phyloP scores from a whole-genome alignment of 1,140 invertebrate genomes.

The Saccostrea glomerata region DNA sequence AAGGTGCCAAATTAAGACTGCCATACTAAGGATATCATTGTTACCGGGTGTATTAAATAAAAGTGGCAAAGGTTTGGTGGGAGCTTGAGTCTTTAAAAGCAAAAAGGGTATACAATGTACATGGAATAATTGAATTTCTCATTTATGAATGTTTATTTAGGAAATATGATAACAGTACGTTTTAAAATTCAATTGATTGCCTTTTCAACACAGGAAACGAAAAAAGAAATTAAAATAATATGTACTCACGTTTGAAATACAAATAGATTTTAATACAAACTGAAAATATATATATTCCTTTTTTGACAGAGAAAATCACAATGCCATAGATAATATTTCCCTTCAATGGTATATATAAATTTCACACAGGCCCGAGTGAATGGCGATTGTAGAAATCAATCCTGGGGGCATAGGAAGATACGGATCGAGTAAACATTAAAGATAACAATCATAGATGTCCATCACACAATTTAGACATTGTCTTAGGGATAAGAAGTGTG shows the following conservation, averaged over 20 bases:
- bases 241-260: background rate
- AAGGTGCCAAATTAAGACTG: background rate
- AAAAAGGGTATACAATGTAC: background rate
- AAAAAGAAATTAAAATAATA: background rate
- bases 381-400: background rate
- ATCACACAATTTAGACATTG: background rate
- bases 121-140: background rate
- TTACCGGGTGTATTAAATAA: background rate
- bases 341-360: background rate
- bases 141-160: background rate
- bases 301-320: background rate
- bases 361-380: background rate
- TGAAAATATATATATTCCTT: background rate
- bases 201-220: background rate
- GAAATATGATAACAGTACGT: background rate
- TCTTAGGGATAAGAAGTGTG: background rate
- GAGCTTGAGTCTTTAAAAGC: background rate
- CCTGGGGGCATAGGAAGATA: background rate
- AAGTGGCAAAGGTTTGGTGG: background rate
- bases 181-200: background rate
- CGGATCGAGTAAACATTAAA: background rate
- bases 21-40: background rate
- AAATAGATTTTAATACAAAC: background rate
- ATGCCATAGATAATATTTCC: background rate
- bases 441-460: constrained; percentile 1